Conservation (phyloP, 2,113 vertebrate genomes). For the Fulmarus glacialis region DNA sequence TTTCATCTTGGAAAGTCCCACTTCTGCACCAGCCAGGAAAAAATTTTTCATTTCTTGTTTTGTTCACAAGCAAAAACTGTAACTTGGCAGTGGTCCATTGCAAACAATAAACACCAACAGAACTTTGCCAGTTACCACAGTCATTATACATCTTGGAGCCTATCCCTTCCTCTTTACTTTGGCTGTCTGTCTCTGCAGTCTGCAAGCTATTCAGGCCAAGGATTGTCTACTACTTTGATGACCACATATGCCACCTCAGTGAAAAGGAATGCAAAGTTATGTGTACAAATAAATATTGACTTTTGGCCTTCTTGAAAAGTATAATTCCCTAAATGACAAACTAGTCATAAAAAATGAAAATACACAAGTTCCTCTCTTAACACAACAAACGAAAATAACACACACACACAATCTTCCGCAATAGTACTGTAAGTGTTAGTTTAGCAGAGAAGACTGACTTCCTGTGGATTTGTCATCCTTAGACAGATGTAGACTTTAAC, state of each 20-base stretch:
- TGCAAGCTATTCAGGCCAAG: not conserved
- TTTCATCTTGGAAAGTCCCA: not conserved
- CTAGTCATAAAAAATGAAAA: not conserved
- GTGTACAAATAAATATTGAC: not conserved
- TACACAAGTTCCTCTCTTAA: not conserved
- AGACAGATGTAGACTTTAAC: not conserved
- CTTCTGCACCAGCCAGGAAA: not conserved
- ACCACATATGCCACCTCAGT: not conserved
- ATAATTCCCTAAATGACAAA: not conserved
- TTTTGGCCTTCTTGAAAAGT: not conserved
- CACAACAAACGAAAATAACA: not conserved
- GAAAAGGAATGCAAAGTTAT: not conserved
- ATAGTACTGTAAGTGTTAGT: not conserved
- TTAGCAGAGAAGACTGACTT: not conserved
- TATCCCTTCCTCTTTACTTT: not conserved
- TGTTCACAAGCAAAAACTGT: not conserved
- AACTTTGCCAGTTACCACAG: not conserved
- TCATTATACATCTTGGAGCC: not conserved
- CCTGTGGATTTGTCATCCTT: not conserved
- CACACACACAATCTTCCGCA: not conserved
- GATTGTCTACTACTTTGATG: not conserved
- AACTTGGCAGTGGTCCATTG: not conserved
- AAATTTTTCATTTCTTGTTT: not conserved
- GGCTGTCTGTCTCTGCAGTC: not conserved
- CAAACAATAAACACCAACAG: constrained; percentile 31